Percentiles rank a stretch among this genome's conserved stretches.
phyloP scores from a whole-genome alignment of 92 coral and sea anemone genomes.

The Blastomussa wellsi region DNA sequence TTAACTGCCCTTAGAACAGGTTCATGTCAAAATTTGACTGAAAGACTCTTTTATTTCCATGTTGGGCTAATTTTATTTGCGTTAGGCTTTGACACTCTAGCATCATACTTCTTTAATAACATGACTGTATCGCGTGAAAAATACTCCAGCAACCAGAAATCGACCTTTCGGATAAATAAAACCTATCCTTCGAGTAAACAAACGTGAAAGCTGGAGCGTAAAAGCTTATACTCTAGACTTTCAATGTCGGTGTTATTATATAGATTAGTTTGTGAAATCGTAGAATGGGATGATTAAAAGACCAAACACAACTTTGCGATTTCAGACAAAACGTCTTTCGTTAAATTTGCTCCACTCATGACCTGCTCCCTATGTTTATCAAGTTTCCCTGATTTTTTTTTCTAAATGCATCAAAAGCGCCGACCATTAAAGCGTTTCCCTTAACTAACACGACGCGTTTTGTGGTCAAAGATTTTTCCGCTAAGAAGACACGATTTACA shows the following conservation, averaged over 20 bases:
- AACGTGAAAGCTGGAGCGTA: neutral
- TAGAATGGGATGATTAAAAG: neutral
- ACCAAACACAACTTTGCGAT: neutral
- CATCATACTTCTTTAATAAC: neutral
- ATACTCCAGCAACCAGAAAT: neutral
- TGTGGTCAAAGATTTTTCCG: conserved; percentile 13
- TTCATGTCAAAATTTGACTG: neutral
- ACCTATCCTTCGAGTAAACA: neutral
- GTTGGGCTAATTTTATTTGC: neutral
- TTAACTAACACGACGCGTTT: neutral
- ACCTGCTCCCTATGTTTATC: neutral
- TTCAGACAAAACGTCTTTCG: conserved; percentile 4
- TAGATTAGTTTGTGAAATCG: neutral
- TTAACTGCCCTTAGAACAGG: neutral
- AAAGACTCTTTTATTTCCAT: neutral
- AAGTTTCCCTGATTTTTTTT: conserved; percentile 6
- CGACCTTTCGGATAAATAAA: neutral
- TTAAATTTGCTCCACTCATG: neutral
- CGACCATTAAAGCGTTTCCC: neutral
- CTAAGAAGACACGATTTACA: neutral
- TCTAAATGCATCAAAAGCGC: conserved; percentile 23
- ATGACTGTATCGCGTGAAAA: neutral
- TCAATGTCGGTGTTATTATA: neutral
- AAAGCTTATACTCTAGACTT: neutral
- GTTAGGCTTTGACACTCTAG: neutral